Evolutionary conservation across 2,888 invertebrate genomes (phyloP).

Genomic region (Octodonta nipae): DNA sequence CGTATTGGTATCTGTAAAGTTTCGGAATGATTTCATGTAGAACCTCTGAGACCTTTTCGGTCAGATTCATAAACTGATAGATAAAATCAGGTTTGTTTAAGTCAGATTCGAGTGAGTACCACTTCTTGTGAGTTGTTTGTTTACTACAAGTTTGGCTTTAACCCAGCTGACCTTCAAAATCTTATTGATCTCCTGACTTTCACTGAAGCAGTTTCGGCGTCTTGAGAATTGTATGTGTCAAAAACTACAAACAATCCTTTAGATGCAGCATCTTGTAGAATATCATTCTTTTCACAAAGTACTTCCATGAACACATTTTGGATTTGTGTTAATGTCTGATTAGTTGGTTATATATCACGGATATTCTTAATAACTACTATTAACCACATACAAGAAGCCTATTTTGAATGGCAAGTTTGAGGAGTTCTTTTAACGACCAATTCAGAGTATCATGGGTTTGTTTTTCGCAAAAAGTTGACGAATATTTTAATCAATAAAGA

Average conservation of each 20-base stretch:
- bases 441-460: constrained; percentile 51
- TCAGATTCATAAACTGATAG: constrained; percentile 91
- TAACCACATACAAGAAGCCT: constrained; percentile 79
- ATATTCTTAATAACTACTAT: constrained; percentile 73
- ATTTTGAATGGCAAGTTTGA: constrained; percentile 63
- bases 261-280: constrained; percentile 85
- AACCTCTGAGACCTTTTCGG: constrained; percentile 69
- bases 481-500: too few relatives aligned
- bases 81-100: constrained; percentile 88
- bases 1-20: constrained; percentile 81
- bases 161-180: constrained; percentile 76
- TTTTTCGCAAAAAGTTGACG: too few relatives aligned
- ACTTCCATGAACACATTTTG: constrained; percentile 79
- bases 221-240: constrained; percentile 59
- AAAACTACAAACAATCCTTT: constrained; percentile 83
- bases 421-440: constrained; percentile 56
- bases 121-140: constrained; percentile 84
- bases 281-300: constrained; percentile 78
- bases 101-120: constrained; percentile 86
- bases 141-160: constrained; percentile 76
- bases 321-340: constrained; percentile 49
- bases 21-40: constrained; percentile 77
- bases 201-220: constrained; percentile 63
- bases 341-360: constrained; percentile 53
- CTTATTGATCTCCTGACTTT: constrained; percentile 64